Base-by-base conservation (phyloP, 2,113 vertebrate genomes). In the Cochlearius cochlearius region DNA sequence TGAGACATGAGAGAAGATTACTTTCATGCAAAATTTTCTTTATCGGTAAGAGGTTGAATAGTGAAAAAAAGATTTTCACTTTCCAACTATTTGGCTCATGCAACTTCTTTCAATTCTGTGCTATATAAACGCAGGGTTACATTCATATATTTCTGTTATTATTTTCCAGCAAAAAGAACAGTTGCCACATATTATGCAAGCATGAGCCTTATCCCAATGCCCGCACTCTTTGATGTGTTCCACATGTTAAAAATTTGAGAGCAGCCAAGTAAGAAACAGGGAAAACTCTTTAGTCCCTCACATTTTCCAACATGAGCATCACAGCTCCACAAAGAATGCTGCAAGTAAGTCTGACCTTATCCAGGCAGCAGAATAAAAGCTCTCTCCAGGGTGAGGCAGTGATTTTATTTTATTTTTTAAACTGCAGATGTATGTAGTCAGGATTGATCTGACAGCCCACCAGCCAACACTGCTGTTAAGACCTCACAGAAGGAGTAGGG, bases 371-470 rank as follows among this genome's bases (percentile, higher is more conserved):
- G 69, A 92, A 68, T 85, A 89, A 95, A 86, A 90, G 73, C 53
- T 79, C 73, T 91, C 69, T 95, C 45, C 64, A 53, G 45, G 38
- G 50, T 60, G 41, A 92, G 82, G 41, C 53, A 49, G 45, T 50
- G 71, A 89, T 78, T 94, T 92, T 4, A 47, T 59, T 88, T 83
- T 56, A 60, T 71, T 95, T 94, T 92, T 94, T 30, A 86, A 93
- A 72, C 15, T 2, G 3, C 84, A 90, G 92, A 95, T 82, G 62
- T 41, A 95, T 81, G 86, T 34, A 94, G 43, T 53, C 53, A 59
- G 69, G 73, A 94, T 89, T 85, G 64, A 82, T 66, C 38, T 92
- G 91, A 94, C 92, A 96, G 73, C 45, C 66, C 50, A 89, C 49
- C 76, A 78, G 67, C 43, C 53, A 91, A 68, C 52, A 41, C 0